These are phyloP conservation scores for Escarpia spicata DNA, from an alignment of 2,888 invertebrate genomes.

Conservation along the genomic window DNA sequence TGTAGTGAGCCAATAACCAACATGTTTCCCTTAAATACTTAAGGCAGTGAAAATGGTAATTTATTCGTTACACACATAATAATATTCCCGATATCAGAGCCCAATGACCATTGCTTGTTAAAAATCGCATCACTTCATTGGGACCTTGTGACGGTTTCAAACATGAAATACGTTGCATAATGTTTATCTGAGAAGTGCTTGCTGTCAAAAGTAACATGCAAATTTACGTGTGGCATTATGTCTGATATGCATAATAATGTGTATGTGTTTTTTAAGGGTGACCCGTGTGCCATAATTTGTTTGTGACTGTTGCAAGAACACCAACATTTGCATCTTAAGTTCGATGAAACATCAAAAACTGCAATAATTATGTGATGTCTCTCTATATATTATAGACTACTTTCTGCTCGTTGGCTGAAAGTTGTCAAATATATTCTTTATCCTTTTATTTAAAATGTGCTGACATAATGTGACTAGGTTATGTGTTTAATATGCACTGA, in stretches of 20 bases:
- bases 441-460: neutral
- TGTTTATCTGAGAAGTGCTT: neutral
- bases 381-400: neutral
- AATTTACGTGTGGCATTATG: neutral
- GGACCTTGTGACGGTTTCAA: neutral
- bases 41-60: neutral
- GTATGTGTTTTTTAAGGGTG: neutral
- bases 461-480: neutral
- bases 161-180: neutral
- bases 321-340: neutral
- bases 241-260: neutral
- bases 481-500: neutral
- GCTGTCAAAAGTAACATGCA: neutral
- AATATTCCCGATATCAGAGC: too few relatives aligned
- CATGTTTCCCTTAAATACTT: neutral
- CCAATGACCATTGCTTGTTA: too few relatives aligned
- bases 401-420: neutral
- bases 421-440: neutral
- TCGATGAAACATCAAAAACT: neutral
- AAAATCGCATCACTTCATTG: neutral
- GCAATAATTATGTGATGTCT: neutral
- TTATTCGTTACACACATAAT: neutral
- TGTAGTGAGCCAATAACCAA: neutral
- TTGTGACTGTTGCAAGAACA: neutral
- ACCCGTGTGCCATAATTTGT: neutral